These are phyloP conservation scores for Xylocopa sonorina DNA, from an alignment of 1,140 invertebrate species.

Conservation along the genomic window DNA sequence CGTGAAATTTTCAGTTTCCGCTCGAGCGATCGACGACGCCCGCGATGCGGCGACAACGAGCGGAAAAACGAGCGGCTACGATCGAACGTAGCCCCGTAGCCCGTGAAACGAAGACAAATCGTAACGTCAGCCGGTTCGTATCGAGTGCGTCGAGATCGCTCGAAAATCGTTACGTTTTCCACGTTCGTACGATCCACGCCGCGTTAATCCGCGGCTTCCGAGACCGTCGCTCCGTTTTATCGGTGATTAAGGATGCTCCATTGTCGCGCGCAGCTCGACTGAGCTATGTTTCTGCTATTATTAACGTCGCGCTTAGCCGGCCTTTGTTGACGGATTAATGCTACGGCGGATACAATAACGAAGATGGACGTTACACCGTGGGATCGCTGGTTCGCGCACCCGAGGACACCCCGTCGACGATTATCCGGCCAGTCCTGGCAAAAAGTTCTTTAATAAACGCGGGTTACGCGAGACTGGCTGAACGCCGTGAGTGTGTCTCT, in stretches of 20 bases:
- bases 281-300: conserved; percentile 3
- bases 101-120: conserved; percentile 9
- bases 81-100: neutral
- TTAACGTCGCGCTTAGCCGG: conserved; percentile 1
- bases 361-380: no score
- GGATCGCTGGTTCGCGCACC: neutral
- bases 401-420: no score
- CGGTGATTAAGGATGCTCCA: conserved; percentile 6
- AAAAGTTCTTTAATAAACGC: neutral
- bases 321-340: conserved; percentile 6
- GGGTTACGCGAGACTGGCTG: neutral
- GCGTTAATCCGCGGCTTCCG: neutral
- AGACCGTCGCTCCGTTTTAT: neutral
- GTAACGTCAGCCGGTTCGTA: neutral
- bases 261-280: neutral
- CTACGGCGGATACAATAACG: neutral
- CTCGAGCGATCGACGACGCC: neutral
- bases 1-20: conserved; percentile 42
- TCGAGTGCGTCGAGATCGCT: neutral
- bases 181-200: neutral
- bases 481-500: no score
- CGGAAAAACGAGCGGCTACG: neutral
- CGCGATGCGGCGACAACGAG: neutral
- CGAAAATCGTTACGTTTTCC: neutral
- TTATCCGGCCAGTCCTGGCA: no score